Percentiles rank a stretch among this genome's conserved stretches.
phyloP scores from a whole-genome alignment of 2,797 vertebrate genomes.

The Setipinna tenuifilis region DNA sequence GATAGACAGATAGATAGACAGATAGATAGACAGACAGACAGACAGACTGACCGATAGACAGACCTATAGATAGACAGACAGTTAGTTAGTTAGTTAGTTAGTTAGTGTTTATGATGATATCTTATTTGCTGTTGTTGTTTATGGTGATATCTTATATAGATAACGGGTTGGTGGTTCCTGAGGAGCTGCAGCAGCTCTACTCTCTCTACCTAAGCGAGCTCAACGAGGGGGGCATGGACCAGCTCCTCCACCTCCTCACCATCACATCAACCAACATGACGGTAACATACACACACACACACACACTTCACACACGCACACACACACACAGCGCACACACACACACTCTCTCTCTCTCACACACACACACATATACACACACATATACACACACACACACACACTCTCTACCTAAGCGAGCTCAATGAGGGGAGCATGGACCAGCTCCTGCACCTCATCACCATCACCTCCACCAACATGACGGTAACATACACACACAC shows the following conservation, averaged over 20 bases:
- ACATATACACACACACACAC: slow-evolving; percentile 53
- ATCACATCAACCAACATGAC: slow-evolving; percentile 48
- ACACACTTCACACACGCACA: background rate
- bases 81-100: too few species aligned
- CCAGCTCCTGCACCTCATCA: slow-evolving; percentile 60
- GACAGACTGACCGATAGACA: background rate
- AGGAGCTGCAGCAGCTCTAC: slow-evolving; percentile 48
- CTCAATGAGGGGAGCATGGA: slow-evolving; percentile 53
- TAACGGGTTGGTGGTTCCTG: slow-evolving; percentile 54
- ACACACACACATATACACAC: background rate
- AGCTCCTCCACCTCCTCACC: slow-evolving; percentile 58
- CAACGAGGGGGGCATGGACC: slow-evolving; percentile 52
- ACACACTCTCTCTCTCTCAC: background rate
- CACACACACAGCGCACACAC: slow-evolving; percentile 26
- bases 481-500: slow-evolving; percentile 33
- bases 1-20: too few species aligned
- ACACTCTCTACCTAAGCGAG: slow-evolving; percentile 57
- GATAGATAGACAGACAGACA: too few species aligned
- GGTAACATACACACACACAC: slow-evolving; percentile 54
- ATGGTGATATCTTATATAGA: slow-evolving; percentile 24
- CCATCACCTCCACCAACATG: slow-evolving; percentile 45
- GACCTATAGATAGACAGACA: background rate
- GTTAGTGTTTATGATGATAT: too few species aligned
- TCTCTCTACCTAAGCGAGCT: slow-evolving; percentile 57
- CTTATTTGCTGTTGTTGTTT: background rate